These are phyloP conservation scores for Sebastes jordani DNA, from an alignment of 2,797 vertebrate species.

Conservation along the genomic window DNA sequence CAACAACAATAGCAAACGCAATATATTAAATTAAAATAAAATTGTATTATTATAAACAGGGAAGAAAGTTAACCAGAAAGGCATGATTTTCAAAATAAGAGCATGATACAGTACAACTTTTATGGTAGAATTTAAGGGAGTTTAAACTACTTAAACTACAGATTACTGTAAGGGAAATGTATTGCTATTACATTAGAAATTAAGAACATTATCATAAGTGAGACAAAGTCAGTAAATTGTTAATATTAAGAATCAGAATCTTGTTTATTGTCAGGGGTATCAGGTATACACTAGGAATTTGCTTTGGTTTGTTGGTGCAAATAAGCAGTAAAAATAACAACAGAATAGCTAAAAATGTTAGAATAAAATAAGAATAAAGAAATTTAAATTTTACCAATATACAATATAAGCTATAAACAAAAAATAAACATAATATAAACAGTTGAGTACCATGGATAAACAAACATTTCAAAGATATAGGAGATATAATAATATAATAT, in stretches of 20 bases:
- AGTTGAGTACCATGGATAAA: neutral
- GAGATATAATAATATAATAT: neutral
- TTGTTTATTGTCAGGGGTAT: fast-evolving
- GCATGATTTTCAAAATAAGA: too few relatives aligned
- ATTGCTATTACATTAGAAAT: neutral
- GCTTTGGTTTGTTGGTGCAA: too few relatives aligned
- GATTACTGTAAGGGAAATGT: neutral
- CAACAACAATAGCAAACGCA: neutral
- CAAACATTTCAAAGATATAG: neutral
- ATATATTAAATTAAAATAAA: neutral
- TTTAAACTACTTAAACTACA: neutral
- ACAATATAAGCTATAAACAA: too few relatives aligned
- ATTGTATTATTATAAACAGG: too few relatives aligned
- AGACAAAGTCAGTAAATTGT: neutral
- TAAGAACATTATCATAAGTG: neutral
- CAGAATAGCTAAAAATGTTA: too few relatives aligned
- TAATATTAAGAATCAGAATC: neutral
- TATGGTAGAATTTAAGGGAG: neutral
- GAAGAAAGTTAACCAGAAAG: too few relatives aligned
- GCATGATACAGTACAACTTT: too few relatives aligned
- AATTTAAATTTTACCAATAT: fast-evolving
- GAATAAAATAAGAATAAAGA: too few relatives aligned
- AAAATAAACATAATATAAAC: fast-evolving
- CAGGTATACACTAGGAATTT: too few relatives aligned
- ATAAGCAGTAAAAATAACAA: too few relatives aligned